Base-by-base conservation (phyloP, 2,113 vertebrate genomes). In the Corydoras maculifer region DNA sequence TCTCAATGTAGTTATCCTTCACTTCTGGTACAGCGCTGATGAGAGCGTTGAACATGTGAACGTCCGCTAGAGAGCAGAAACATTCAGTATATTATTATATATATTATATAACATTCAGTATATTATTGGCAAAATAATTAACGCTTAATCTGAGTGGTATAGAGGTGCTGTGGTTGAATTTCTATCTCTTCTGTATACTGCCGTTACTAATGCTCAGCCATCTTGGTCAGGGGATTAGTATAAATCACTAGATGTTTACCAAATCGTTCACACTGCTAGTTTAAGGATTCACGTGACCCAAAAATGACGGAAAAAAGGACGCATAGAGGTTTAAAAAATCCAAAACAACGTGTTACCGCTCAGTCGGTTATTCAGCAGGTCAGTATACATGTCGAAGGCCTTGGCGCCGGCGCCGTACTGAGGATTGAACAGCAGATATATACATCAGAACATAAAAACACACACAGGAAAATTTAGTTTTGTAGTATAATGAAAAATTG, bases 21-120 rank as follows among this genome's bases (percentile, higher is more conserved):
- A 84, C 29, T 0, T 84, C 61, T 0, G 86, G 82, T 75, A 84
- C 88, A 7, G 91, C 93, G 55, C 70, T 55, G 68, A 98, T 91
- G 77, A 99, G 75, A 0, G 92, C 88, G 5, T 93, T 97, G 87
- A 95, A 99, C 48, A 90, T 88, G 71, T 93, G 75, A 18, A 98
- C 88, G 49, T 99, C 94, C n/a, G 88, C 95, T 99, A 73, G 5
- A 74, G 4, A 11, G 57, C 7, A 6, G 32, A 18, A 14, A 35
- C 12, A 15, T 2, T 2, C 11, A 53, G 35, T 4, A 43, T 43
- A 43, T 43, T 5, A 43, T 43, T 43, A n/a, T n/a, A n/a, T n/a
- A n/a, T 50, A 50, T 50, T 50, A 50, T 50, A 5, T 9, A 6
- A 50, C 51, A 6, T 53, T 53, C 11, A 53, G 35, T 4, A 43